Evolutionary conservation across 2,797 vertebrate species (phyloP), one percentile per base, ranked within the genome.

Genomic region (Natrix natrix): DNA sequence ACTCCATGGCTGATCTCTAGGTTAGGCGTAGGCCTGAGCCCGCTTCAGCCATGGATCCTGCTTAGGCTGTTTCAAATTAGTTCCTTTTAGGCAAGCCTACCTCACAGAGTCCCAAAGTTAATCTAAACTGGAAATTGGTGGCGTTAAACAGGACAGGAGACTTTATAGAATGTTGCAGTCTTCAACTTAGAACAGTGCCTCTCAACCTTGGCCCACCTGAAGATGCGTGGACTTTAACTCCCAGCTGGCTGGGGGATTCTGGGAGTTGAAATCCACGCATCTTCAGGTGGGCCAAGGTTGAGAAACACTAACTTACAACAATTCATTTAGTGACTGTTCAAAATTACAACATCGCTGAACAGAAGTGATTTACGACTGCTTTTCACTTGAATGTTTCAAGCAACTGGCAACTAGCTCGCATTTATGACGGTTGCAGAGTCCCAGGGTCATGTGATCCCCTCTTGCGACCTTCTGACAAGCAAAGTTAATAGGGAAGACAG

Each of bases 391-490:
- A 28, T 0, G 4, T n/a, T 69, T 43, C 43, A 43, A 43, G 43
- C 43, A 4, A 43, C 43, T n/a, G 63, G 5, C 63, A n/a, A 69
- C 12, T 69, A 28, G 5, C 28, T 69, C 28, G 5, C n/a, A 14
- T 14, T 69, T 32, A 69, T 32, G 28, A n/a, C 5, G 28, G 63
- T 16, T n/a, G 63, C 13, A 69, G 63, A 1, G 28, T 69, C 63
- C 63, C 5, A 2, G 5, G 28, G 13, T 69, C 2, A n/a, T 0
- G 2, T 0, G 28, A n/a, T 66, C 63, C 5, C 2, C 1, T 66
- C n/a, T 66, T 14, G 63, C 5, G 2, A 14, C 13, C 12, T 63
- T 63, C 61, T 14, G 28, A 69, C 28, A 66, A 66, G 28, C 63
- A n/a, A 32, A 69, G 28, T 69, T 5, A 69, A 32, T 2, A 5